Evolutionary conservation across 2,797 vertebrate species (phyloP), one percentile per base, ranked within the genome.

Genomic region (Tinamus major): DNA sequence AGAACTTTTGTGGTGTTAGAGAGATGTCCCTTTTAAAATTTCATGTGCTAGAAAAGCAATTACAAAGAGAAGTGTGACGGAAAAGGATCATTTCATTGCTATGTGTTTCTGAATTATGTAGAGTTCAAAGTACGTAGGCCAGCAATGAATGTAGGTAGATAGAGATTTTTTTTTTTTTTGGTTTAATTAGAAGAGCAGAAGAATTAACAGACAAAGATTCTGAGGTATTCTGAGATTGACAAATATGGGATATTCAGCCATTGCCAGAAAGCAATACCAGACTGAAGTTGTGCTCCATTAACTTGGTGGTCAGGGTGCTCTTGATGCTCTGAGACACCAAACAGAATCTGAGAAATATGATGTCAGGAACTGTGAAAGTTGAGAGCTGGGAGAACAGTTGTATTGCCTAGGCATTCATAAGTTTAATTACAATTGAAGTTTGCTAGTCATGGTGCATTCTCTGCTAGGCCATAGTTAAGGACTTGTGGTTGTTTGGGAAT

Each of bases 201-300:
- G 51, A 59, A 46, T 4, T 16, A 21, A 55, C 37, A 4, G 18
- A 35, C 13, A 23, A 9, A 69, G 26, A 51, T 71, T 53, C 24
- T 87, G 31, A n/a, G 49, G 20, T 39, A 2, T 21, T 41, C 44
- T 2, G 3, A 0, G 3, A 0, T n/a, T 29, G 23, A 62, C 59
- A 70, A 7, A 42, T 48, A 8, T 0, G 1, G 33, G 18, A 8
- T 81, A 39, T 79, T 84, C 1, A 18, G 16, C 29, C 64, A 16
- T 13, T 63, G 58, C 10, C 46, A 68, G 29, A 58, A 51, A 71
- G 58, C 27, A 90, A 26, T n/a, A n/a, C n/a, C n/a, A n/a, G 64
- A 16, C 1, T 33, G 31, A 13, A 48, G 19, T 26, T 64, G 19
- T 0, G 13, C 11, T 15, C 19, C 18, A 2, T 31, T 55, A 21